Evolutionary conservation across 2,113 vertebrate genomes (phyloP), one percentile per base, ranked within the genome.

Genomic region (Melozone crissalis): DNA sequence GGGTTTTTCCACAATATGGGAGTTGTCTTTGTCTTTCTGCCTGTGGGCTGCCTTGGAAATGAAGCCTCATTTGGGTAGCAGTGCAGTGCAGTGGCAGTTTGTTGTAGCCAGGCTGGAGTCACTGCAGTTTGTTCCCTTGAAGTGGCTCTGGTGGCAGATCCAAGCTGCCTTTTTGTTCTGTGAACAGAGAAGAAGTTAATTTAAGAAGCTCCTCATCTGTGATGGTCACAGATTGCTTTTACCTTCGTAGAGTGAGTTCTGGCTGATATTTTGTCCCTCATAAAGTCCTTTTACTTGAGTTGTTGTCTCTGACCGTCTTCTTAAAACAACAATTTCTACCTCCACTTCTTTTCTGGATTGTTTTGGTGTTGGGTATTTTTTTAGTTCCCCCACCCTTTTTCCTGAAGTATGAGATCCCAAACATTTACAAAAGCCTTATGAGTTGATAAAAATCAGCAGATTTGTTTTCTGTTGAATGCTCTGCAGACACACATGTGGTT

Each of bases 321-420:
- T 94, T 90, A 92, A 94, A 94, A 58, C 80, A 95, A 95, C 96
- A 27, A 33, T 96, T 97, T 92, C 95, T 97, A 96, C 95, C 96
- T 97, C 96, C 57, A 12, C 77, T 93, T 92, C 80, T 73, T 89
- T 77, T 84, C 76, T 21, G 24, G 37, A 37, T 80, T 62, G 52
- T 62, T 83, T 76, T 30, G n/a, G 19, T 79, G 49, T 79, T 66
- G 55, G 15, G 5, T 20, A 18, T 63, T 80, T 87, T 3, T 47
- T 81, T 16, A 49, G 18, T 37, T 55, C 27, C 15, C 19, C 15
- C 19, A 31, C 35, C 24, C 47, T 35, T 66, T 59, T 58, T 39
- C 44, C 31, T 65, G 33, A 75, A 67, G 31, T 66, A 13, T 13
- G 31, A 93, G 28, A 74, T 92, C 79, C 46, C 52, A 67, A 44